phyloP scores from a whole-genome alignment of 2,888 invertebrate species.

The Hirtodrosophila histrioides region DNA sequence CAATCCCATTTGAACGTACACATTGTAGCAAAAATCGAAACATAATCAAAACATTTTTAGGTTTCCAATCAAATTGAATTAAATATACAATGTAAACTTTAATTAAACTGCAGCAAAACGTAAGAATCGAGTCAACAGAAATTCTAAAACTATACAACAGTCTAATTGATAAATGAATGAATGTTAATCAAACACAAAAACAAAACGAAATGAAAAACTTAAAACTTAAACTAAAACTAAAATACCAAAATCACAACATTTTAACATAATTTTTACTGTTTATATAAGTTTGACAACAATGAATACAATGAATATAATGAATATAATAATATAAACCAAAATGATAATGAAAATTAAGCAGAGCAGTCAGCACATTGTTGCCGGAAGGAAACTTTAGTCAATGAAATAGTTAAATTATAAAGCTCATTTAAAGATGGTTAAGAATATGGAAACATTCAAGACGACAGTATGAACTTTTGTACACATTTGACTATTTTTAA shows the following conservation, averaged over 20 bases:
- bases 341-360: slow-evolving; percentile 17
- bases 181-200: slow-evolving; percentile 64
- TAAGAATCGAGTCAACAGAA: slow-evolving; percentile 55
- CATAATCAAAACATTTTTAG: slow-evolving; percentile 78
- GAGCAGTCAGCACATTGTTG: slow-evolving; percentile 38
- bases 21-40: slow-evolving; percentile 68
- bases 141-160: slow-evolving; percentile 58
- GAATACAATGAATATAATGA: slow-evolving; percentile 26
- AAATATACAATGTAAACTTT: slow-evolving; percentile 53
- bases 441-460: slow-evolving; percentile 50
- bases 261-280: slow-evolving; percentile 80
- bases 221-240: slow-evolving; percentile 26
- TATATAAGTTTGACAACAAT: slow-evolving; percentile 68
- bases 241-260: slow-evolving; percentile 67
- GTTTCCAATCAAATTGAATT: slow-evolving; percentile 78
- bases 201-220: slow-evolving; percentile 12
- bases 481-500: slow-evolving; percentile 80
- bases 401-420: slow-evolving; percentile 62
- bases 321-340: slow-evolving; percentile 35
- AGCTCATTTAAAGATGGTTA: slow-evolving; percentile 43
- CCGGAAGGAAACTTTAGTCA: slow-evolving; percentile 54
- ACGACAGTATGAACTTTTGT: slow-evolving; percentile 74
- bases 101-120: slow-evolving; percentile 51
- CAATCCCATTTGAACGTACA: slow-evolving; percentile 27
- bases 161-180: slow-evolving; percentile 65